These are phyloP conservation scores for Meganola albula DNA, from an alignment of 2,888 invertebrate genomes.

Conservation along the genomic window DNA sequence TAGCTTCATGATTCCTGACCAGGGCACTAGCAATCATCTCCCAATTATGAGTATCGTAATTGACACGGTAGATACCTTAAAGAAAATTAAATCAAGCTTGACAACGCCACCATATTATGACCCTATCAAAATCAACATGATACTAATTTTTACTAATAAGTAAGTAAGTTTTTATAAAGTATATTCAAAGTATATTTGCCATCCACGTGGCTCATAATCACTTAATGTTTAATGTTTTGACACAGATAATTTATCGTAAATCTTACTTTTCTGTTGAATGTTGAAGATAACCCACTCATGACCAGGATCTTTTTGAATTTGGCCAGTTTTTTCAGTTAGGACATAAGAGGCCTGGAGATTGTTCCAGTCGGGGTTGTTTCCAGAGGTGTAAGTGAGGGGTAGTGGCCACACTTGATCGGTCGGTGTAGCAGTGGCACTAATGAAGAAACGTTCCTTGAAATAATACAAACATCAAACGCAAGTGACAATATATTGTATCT, in stretches of 20 bases:
- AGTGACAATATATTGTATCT: not conserved
- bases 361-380: slow-evolving; percentile 55
- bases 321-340: slow-evolving; percentile 35
- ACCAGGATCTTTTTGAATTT: slow-evolving; percentile 36
- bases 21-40: slow-evolving; percentile 62
- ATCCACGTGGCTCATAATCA: too few relatives aligned
- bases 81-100: too few relatives aligned
- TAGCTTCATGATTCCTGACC: slow-evolving; percentile 40
- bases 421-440: slow-evolving; percentile 35
- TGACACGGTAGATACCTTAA: slow-evolving; percentile 81
- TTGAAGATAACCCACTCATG: slow-evolving; percentile 80
- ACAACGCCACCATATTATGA: too few relatives aligned
- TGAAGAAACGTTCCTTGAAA: slow-evolving; percentile 58
- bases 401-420: slow-evolving; percentile 59
- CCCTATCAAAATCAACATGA: too few relatives aligned
- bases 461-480: slow-evolving; percentile 4
- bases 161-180: too few relatives aligned
- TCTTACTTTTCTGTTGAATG: slow-evolving; percentile 76
- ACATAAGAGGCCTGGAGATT: slow-evolving; percentile 38
- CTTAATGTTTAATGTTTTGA: too few relatives aligned
- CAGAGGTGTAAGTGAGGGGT: slow-evolving; percentile 61
- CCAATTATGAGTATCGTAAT: slow-evolving; percentile 80
- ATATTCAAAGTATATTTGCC: too few relatives aligned
- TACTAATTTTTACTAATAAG: too few relatives aligned
- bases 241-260: too few relatives aligned